phyloP scores from a whole-genome alignment of 2,888 invertebrate genomes.

The Onchidella celtica region DNA sequence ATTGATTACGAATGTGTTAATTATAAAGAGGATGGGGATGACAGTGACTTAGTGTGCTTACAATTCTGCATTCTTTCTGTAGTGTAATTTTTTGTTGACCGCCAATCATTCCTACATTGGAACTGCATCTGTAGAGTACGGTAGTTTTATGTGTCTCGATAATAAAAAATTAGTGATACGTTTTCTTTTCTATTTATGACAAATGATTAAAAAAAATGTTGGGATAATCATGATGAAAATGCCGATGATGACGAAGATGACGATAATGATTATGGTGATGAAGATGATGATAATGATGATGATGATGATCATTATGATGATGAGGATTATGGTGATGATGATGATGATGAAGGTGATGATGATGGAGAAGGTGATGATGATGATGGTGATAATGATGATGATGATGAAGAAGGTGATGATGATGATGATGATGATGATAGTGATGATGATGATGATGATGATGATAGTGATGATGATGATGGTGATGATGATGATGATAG shows the following conservation, averaged over 20 bases:
- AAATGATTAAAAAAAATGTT: too few relatives aligned
- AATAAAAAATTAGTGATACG: too few relatives aligned
- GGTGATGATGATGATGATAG: not conserved
- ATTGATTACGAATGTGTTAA: too few relatives aligned
- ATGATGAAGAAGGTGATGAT: not conserved
- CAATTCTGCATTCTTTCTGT: conserved; percentile 20
- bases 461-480: not conserved
- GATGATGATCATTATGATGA: not conserved
- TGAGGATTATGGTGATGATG: not conserved
- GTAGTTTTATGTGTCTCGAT: too few relatives aligned
- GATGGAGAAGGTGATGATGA: not conserved
- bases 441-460: not conserved
- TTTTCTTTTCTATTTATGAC: too few relatives aligned
- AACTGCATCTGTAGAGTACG: conserved; percentile 12
- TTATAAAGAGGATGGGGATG: too few relatives aligned
- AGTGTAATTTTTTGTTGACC: conserved; percentile 6
- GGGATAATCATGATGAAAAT: too few relatives aligned
- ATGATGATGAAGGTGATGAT: not conserved
- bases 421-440: not conserved
- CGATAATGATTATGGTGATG: not conserved
- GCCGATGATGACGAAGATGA: too few relatives aligned
- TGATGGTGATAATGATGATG: not conserved
- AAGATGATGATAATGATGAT: not conserved
- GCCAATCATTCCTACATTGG: conserved; percentile 32
- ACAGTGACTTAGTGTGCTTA: too few relatives aligned